These are phyloP conservation scores for Ramphastos sulfuratus DNA, from an alignment of 2,113 vertebrate genomes.

Conservation along the genomic window DNA sequence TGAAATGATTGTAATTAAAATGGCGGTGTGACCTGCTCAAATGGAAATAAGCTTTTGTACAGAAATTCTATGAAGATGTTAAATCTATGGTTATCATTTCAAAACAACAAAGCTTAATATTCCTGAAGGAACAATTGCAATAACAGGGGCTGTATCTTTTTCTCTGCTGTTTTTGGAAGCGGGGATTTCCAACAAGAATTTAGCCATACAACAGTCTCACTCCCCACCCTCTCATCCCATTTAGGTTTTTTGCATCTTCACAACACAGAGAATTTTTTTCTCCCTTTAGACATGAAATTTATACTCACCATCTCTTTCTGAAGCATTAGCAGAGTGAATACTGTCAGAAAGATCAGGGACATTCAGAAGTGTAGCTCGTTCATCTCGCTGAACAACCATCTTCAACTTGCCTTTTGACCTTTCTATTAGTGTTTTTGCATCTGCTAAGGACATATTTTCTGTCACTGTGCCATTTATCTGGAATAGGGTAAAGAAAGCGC, in stretches of 20 bases:
- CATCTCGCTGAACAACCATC: constrained; percentile 98
- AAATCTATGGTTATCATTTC: constrained; percentile 15
- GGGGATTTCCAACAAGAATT: neutral
- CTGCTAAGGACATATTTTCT: constrained; percentile 98
- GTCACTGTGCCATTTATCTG: constrained; percentile 99
- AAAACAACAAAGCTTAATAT: neutral
- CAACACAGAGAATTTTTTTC: neutral
- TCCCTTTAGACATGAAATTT: neutral
- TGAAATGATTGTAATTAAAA: constrained; percentile 61
- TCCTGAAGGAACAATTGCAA: neutral
- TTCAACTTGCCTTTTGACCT: constrained; percentile 99
- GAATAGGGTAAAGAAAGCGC: constrained; percentile 32
- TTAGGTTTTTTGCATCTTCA: neutral
- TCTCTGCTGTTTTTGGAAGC: neutral
- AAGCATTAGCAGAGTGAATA: constrained; percentile 96
- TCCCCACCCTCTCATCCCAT: neutral
- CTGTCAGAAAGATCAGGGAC: constrained; percentile 98
- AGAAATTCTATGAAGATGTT: constrained; percentile 30
- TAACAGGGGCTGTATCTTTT: neutral
- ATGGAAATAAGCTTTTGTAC: constrained; percentile 45
- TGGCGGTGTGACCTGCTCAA: constrained; percentile 32
- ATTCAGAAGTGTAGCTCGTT: constrained; percentile 92
- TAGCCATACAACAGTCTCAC: neutral
- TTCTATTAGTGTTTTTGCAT: constrained; percentile 98
- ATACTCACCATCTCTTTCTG: constrained; percentile 93